These are phyloP conservation scores for Drosophila takahashii DNA, from an alignment of 1,140 invertebrate genomes.

Conservation along the genomic window DNA sequence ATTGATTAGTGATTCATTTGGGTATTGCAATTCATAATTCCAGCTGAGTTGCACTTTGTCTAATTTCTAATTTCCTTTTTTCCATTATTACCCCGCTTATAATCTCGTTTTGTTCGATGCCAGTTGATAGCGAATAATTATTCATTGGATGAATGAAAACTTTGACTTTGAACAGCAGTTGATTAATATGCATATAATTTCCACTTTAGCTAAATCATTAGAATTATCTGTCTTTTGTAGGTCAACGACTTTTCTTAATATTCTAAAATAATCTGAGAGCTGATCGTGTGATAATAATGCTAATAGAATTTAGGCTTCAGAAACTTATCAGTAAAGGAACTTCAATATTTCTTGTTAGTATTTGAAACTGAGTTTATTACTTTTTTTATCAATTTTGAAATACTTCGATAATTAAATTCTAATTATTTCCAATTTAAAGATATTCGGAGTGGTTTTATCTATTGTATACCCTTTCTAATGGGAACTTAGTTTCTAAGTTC, in stretches of 20 bases:
- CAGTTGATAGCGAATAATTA: conserved; percentile 9
- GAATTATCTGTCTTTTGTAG: not conserved
- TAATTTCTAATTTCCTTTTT: conserved; percentile 3
- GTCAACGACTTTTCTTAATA: not conserved
- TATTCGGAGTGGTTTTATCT: too few species aligned
- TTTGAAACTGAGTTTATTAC: too few species aligned
- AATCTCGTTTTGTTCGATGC: conserved; percentile 4
- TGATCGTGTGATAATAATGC: not conserved
- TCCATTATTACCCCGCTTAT: not conserved
- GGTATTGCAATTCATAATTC: conserved; percentile 3
- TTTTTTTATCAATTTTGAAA: too few species aligned
- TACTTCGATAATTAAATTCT: not conserved
- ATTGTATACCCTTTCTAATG: not conserved
- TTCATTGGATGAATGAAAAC: not conserved
- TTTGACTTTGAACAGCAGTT: not conserved
- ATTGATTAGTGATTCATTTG: conserved; percentile 27
- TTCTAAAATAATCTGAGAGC: not conserved
- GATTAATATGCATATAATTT: conserved; percentile 1
- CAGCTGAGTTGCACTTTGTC: conserved; percentile 10
- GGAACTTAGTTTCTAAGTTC: too few species aligned
- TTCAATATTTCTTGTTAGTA: not conserved
- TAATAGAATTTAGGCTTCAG: not conserved
- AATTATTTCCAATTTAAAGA: not conserved
- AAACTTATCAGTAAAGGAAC: too few species aligned
- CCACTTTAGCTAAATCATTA: not conserved